Evolutionary conservation across 1,140 invertebrate species (phyloP).

Genomic region (Lithobius niger): DNA sequence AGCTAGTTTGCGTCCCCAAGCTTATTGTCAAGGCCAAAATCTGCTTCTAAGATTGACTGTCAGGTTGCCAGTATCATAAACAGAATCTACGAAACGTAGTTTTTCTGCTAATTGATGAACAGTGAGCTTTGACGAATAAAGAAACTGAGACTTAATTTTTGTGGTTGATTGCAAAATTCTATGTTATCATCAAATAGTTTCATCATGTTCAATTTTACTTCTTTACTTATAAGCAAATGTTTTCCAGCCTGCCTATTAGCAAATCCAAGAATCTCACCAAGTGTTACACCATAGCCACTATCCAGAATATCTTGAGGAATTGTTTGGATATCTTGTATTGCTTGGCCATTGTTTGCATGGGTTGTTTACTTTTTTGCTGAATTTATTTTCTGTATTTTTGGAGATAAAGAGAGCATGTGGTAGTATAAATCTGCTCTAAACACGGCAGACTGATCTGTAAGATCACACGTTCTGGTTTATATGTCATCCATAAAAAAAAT

Average conservation of each 20-base stretch:
- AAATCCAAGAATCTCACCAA: not conserved
- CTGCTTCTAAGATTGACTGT: not conserved
- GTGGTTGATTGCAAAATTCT: not conserved
- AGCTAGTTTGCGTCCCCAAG: not conserved
- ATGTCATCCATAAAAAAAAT: too few relatives aligned
- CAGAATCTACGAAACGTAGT: conserved; percentile 1
- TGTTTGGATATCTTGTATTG: too few relatives aligned
- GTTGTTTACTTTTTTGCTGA: too few relatives aligned
- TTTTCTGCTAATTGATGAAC: conserved; percentile 1
- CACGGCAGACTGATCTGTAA: too few relatives aligned
- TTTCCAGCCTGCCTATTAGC: not conserved
- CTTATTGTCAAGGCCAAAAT: not conserved
- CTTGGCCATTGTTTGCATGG: too few relatives aligned
- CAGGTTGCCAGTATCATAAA: not conserved
- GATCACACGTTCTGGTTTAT: too few relatives aligned
- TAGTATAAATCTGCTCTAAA: too few relatives aligned
- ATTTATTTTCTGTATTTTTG: too few relatives aligned
- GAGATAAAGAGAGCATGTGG: too few relatives aligned
- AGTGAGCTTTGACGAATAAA: not conserved
- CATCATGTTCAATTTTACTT: not conserved
- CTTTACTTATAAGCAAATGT: not conserved
- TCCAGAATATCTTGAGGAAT: not conserved
- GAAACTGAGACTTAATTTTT: not conserved
- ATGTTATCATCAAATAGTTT: not conserved
- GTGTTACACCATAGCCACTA: not conserved